Base-by-base conservation (phyloP, 64 coral and sea anemone genomes). In the Actinia tenebrosa region DNA sequence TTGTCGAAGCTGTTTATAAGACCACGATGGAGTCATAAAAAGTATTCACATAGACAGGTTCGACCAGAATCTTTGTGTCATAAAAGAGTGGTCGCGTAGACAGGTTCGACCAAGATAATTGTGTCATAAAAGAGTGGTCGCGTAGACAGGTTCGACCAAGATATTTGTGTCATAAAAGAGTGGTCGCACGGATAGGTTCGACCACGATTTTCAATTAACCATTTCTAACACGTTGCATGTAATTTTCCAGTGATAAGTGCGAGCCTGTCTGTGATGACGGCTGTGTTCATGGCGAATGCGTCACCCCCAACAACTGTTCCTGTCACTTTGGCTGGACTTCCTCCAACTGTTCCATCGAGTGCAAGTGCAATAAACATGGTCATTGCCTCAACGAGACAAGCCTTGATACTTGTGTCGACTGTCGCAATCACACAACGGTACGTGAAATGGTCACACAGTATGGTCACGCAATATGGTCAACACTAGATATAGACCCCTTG, bases 281-380 rank as follows among this genome's bases (percentile, higher is more conserved):
- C 0, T 99, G 97, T 89, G 53, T 71, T 8, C 79, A 88, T 0
- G 97, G 97, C 6, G 23, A 20, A 3, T 99, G 97, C 55, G 84
- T 89, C 13, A 52, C 19, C 27, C 97, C 97, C 17, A 90, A 99
- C 23, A 47, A 84, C 13, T 99, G 97, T 44, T 47, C 53, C 0
- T 99, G 97, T 82, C 15, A 84, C 78, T 99, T 99, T 75, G 97
- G 97, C 18, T 99, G 87, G 87, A 94, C 93, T 7, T 84, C 90
- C 3, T 58, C 4, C 25, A 93, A 95, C 82, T 99, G 97, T 79
- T 93, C 97, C 7, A 64, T 86, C 22, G 81, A 90, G 69, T 99
- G 97, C 52, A 63, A 22, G 20, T 99, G 97, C 83, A 90, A 99
- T 91, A 53, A 87, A 0, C 93, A 99, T 47, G 97, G 97, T 1